These are phyloP conservation scores for Elaphurus davidianus DNA, from an alignment of 2,113 vertebrate species.

Conservation along the genomic window DNA sequence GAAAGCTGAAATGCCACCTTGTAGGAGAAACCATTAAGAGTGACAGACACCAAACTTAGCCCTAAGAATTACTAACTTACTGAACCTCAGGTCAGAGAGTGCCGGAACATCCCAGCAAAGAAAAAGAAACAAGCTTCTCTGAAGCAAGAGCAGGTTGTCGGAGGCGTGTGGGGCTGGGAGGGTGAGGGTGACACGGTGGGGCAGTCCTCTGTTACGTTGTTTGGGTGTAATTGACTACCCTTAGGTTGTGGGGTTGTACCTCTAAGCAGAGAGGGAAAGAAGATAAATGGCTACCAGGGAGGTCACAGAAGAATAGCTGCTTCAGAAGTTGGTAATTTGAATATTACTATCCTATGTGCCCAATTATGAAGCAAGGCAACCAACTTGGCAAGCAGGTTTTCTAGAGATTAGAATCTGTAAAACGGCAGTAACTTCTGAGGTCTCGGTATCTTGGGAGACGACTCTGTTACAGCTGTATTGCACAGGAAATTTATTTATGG, in stretches of 20 bases:
- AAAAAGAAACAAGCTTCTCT: not conserved
- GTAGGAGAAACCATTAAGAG: not conserved
- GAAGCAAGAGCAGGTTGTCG: not conserved
- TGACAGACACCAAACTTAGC: not conserved
- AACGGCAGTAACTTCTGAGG: not conserved
- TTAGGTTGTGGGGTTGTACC: not conserved
- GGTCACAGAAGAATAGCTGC: not conserved
- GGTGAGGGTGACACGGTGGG: too few species aligned
- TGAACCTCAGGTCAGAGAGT: not conserved
- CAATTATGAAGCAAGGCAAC: not conserved
- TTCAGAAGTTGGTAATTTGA: not conserved
- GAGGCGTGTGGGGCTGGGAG: not conserved
- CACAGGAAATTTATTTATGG: not conserved
- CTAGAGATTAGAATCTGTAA: not conserved
- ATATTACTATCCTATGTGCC: not conserved
- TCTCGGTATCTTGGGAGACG: not conserved
- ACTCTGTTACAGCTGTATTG: not conserved
- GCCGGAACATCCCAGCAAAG: not conserved
- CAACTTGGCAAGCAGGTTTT: not conserved
- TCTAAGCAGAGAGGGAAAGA: not conserved
- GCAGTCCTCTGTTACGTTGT: fast-evolving
- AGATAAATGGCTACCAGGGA: not conserved
- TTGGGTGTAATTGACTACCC: not conserved
- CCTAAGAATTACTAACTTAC: not conserved
- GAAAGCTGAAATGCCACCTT: not conserved